A percentile compares a stretch with the other conserved stretches of the same genome.
Conservation (phyloP, 2,113 vertebrate genomes). For the Oryzias javanicus region DNA sequence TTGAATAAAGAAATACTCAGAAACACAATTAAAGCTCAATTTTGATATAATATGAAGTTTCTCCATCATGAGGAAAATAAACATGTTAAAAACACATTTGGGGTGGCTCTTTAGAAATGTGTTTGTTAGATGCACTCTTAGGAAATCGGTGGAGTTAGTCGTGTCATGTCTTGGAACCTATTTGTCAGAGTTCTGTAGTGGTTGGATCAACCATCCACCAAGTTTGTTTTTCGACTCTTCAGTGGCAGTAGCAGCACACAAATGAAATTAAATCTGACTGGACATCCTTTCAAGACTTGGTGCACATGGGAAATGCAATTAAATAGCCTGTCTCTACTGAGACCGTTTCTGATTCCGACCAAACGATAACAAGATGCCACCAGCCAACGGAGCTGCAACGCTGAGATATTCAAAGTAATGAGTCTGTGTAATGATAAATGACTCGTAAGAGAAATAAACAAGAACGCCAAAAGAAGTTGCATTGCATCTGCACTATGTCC, state of each 20-base stretch:
- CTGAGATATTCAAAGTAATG: constrained; percentile 22
- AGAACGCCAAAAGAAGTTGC: constrained; percentile 16
- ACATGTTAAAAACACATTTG: too few species aligned
- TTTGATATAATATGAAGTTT: too few species aligned
- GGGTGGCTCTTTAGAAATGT: too few species aligned
- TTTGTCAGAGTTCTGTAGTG: constrained; percentile 29
- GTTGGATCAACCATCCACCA: constrained; percentile 5
- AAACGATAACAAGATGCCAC: constrained; percentile 21
- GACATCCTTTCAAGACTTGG: constrained; percentile 27
- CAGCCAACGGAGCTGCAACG: constrained; percentile 13
- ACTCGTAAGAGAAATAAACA: constrained; percentile 37
- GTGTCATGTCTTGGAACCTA: constrained; percentile 37
- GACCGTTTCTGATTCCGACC: constrained; percentile 7
- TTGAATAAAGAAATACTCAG: too few species aligned
- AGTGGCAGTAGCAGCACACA: constrained; percentile 42
- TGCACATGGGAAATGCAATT: constrained; percentile 43
- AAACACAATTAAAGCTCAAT: too few species aligned
- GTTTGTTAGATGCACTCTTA: too few species aligned
- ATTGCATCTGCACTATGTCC: constrained; percentile 13
- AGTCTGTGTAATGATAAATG: constrained; percentile 30
- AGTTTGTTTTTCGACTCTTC: constrained; percentile 39
- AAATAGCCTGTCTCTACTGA: constrained; percentile 37
- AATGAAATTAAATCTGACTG: constrained; percentile 33
- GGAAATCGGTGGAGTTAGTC: too few species aligned
- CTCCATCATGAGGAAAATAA: too few species aligned